Conservation (phyloP, 2,113 vertebrate genomes). For the Pelusios castaneus region DNA sequence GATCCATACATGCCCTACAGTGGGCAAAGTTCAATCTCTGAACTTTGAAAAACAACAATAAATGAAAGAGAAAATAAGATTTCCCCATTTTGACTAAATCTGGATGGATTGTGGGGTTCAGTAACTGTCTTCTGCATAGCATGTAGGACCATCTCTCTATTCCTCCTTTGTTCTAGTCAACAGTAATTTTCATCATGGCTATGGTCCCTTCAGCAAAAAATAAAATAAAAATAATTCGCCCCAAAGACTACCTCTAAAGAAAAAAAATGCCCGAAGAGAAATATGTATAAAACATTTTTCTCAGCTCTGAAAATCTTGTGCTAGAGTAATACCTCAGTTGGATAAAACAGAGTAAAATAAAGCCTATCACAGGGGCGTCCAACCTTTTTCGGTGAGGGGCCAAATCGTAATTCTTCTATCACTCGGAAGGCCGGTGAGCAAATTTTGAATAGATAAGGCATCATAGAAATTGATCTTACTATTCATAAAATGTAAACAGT, state of each 20-base stretch:
- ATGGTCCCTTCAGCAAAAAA: accelerated
- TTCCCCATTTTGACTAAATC: neutral
- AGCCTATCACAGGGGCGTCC: too few species aligned
- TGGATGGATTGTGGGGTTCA: neutral
- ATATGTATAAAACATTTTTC: accelerated
- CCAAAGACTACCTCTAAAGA: neutral
- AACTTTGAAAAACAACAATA: neutral
- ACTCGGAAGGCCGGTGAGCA: too few species aligned
- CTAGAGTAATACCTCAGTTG: accelerated
- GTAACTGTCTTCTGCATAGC: neutral
- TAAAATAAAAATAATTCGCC: too few species aligned
- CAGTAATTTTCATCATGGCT: accelerated
- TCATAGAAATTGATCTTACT: too few species aligned
- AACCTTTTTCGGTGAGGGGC: too few species aligned
- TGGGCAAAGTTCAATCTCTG: neutral
- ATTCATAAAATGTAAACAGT: too few species aligned
- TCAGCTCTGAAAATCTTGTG: neutral
- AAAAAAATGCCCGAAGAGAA: neutral
- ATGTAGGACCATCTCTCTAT: neutral
- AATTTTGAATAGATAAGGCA: too few species aligned
- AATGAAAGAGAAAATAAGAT: neutral
- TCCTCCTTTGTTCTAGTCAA: neutral
- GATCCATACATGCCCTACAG: neutral
- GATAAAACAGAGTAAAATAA: neutral
- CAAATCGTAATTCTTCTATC: too few species aligned